Conservation (phyloP, 2,888 invertebrate species). For the Ennomos quercinarius region DNA sequence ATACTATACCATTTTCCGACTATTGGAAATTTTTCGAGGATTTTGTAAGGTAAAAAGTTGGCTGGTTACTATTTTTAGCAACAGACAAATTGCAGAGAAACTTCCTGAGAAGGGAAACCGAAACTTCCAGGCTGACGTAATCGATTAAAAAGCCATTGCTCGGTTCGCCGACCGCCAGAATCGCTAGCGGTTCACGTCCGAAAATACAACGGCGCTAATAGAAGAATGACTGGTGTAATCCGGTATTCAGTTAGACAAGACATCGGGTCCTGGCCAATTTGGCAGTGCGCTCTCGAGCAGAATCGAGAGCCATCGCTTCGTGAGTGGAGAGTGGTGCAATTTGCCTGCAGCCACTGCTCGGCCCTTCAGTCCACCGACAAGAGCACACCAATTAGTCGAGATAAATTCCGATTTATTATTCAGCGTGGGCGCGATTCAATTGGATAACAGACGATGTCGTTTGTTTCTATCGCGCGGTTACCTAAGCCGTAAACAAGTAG, state of each 20-base stretch:
- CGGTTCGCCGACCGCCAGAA: slow-evolving; percentile 44
- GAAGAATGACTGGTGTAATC: slow-evolving; percentile 42
- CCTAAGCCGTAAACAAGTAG: slow-evolving; percentile 46
- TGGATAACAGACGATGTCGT: slow-evolving; percentile 60
- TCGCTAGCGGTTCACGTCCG: slow-evolving; percentile 34
- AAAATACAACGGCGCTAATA: slow-evolving; percentile 43
- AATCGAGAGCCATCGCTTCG: slow-evolving; percentile 61
- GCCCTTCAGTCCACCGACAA: slow-evolving; percentile 54
- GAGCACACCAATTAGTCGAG: slow-evolving; percentile 76
- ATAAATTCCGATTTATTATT: slow-evolving; percentile 74
- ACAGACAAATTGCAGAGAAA: slow-evolving; percentile 30
- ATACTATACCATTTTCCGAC: slow-evolving; percentile 24
- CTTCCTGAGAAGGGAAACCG: slow-evolving; percentile 30
- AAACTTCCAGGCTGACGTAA: slow-evolving; percentile 38
- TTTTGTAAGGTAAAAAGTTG: slow-evolving; percentile 20
- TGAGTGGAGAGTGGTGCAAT: slow-evolving; percentile 71
- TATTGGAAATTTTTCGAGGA: slow-evolving; percentile 25
- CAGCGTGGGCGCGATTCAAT: slow-evolving; percentile 63
- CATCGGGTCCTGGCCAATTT: slow-evolving; percentile 68
- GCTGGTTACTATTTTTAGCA: slow-evolving; percentile 21
- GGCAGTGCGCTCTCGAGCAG: slow-evolving; percentile 52
- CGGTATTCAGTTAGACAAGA: slow-evolving; percentile 51
- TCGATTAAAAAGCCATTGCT: slow-evolving; percentile 46
- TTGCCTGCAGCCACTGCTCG: slow-evolving; percentile 63
- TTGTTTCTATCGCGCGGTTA: slow-evolving; percentile 49